Base-by-base conservation (phyloP, 2,888 invertebrate species). In the Agrotis exclamationis region DNA sequence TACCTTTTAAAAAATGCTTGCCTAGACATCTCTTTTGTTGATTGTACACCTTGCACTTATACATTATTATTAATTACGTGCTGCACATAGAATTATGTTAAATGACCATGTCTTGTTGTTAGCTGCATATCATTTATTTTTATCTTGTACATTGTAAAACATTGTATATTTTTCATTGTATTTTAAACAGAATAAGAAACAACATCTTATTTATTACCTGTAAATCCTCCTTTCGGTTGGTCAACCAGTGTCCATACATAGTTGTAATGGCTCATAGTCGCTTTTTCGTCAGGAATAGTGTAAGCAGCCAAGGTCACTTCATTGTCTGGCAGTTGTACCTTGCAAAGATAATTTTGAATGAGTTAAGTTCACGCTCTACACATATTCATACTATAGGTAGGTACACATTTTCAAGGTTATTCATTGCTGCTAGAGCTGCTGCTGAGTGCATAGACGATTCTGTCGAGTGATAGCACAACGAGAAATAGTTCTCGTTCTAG, bases 171-270 rank as follows among this genome's bases (percentile, higher is more conserved):
- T n/a, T n/a, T 56, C n/a, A 56, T 18, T 56, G 3, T 33, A n/a
- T 33, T 54, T 11, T 14, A 20, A n/a, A 33, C 56, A 56, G 33
- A 14, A 54, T 5, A 47, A 48, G n/a, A n/a, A n/a, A 14, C 14
- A 33, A n/a, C 14, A 33, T 56, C 11, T 14, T 67, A 11, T 22
- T 45, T 74, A 56, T 77, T 88, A 93, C 97, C 96, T 89, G 96
- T 96, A 84, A 96, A 97, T 22, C 97, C 97, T n/a, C 98, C 98
- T 81, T 98, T 98, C 0, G 99, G 99, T 89, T 98, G 98, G 71
- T 98, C 97, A 72, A 99, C 97, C 45, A 99, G 96, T 22, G 97
- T 98, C 99, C 99, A 99, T 39, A 98, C 97, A 93, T 98, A 99
- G 87, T 97, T 98, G 90, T 98, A 99, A 89, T 97, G 98, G 71